These are phyloP conservation scores for Oscheius myriophilus DNA, from an alignment of 2,888 invertebrate genomes.

Conservation along the genomic window DNA sequence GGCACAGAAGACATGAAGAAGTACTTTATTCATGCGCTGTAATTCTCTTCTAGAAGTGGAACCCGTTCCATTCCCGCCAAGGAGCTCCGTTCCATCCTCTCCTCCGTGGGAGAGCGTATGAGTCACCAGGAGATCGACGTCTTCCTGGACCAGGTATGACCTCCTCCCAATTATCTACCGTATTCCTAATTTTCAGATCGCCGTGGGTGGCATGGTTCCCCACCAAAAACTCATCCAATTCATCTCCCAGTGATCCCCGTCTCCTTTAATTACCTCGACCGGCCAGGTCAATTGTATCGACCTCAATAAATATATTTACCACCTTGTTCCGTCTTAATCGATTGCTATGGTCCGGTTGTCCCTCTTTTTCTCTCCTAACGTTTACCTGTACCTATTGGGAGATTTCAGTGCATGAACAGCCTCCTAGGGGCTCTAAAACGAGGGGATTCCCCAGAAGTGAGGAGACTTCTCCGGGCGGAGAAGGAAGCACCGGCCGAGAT, in stretches of 20 bases:
- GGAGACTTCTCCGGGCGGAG: neutral
- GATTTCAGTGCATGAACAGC: too few species aligned
- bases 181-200: constrained; percentile 30
- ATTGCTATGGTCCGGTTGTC: too few species aligned
- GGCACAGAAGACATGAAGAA: neutral
- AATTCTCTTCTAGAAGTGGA: constrained; percentile 34
- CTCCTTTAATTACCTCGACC: too few species aligned
- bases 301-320: too few species aligned
- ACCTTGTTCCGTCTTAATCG: too few species aligned
- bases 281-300: too few species aligned
- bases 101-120: constrained; percentile 46
- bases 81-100: constrained; percentile 42
- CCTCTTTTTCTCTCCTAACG: too few species aligned
- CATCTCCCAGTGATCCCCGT: constrained; percentile 32
- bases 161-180: neutral
- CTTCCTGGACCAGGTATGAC: constrained; percentile 21
- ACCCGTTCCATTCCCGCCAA: constrained; percentile 37
- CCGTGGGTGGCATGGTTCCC: constrained; percentile 50
- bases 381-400: too few species aligned
- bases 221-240: constrained; percentile 53
- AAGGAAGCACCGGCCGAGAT: neutral
- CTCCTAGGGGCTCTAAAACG: neutral
- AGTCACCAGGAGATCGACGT: constrained; percentile 47
- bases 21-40: neutral
- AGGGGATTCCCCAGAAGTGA: neutral